Percentiles rank a stretch among this genome's conserved stretches.
These are phyloP conservation scores for Drosophila kohkoa DNA, from an alignment of 1,140 invertebrate species.

Conservation along the genomic window DNA sequence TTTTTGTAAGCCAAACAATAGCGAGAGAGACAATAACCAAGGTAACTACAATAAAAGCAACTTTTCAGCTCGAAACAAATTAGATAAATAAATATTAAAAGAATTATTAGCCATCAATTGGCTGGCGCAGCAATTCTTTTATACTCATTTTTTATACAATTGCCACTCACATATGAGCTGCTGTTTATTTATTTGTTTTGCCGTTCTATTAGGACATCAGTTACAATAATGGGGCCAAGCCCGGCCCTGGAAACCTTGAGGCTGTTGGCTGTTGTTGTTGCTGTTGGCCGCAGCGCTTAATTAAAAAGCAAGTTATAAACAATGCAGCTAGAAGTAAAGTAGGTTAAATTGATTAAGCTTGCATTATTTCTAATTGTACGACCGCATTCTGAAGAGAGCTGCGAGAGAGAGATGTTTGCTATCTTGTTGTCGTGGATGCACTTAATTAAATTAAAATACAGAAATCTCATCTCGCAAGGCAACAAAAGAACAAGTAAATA, in stretches of 20 bases:
- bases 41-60: no score
- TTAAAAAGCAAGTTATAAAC: conserved; percentile 35
- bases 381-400: conserved; percentile 15
- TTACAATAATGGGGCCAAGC: neutral
- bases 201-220: conserved; percentile 5
- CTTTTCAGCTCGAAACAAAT: no score
- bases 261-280: neutral
- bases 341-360: conserved; percentile 74
- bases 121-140: neutral
- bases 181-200: conserved; percentile 18
- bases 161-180: neutral
- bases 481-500: conserved; percentile 54
- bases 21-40: no score
- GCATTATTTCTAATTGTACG: conserved; percentile 57
- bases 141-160: neutral
- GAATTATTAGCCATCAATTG: neutral
- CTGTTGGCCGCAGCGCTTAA: conserved; percentile 12
- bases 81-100: no score
- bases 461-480: conserved; percentile 29
- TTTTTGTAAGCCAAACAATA: neutral
- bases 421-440: conserved; percentile 39
- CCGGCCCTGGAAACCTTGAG: conserved; percentile 10
- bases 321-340: conserved; percentile 49
- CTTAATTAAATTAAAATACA: conserved; percentile 70
- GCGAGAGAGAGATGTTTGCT: neutral